Conservation (phyloP, 2,113 vertebrate species). For the Phaethornis superciliosus region DNA sequence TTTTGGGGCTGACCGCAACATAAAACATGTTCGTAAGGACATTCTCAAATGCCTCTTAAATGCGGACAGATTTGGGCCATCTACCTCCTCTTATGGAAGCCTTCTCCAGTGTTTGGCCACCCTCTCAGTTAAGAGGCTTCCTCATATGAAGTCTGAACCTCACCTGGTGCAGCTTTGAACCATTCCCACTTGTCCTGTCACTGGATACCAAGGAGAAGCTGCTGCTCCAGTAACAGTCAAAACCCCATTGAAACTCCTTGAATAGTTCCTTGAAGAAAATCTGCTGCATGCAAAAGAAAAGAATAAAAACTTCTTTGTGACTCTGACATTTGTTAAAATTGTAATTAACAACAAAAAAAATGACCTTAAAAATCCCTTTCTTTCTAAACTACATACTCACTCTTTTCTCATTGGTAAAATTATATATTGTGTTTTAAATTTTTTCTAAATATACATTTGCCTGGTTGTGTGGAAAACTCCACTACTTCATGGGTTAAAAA, state of each 20-base stretch:
- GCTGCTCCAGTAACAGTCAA: not conserved
- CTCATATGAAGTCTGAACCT: not conserved
- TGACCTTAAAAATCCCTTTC: not conserved
- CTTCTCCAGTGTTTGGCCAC: not conserved
- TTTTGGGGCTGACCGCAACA: not conserved
- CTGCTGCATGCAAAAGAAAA: not conserved
- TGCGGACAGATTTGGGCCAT: not conserved
- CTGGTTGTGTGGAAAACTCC: not conserved
- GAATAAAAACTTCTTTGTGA: not conserved
- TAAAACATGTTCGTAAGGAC: not conserved
- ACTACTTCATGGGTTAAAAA: not conserved
- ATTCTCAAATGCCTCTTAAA: not conserved
- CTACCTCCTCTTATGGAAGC: not conserved
- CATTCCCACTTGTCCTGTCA: rapidly evolving
- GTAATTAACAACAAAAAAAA: not conserved
- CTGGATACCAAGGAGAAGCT: not conserved
- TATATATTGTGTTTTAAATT: not conserved
- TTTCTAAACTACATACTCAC: not conserved
- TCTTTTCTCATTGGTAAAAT: not conserved
- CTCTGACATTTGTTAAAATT: not conserved
- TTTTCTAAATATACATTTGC: not conserved
- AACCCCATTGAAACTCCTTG: not conserved
- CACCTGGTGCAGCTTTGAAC: not conserved
- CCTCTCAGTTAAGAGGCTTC: not conserved
- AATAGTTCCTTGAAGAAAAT: not conserved